A percentile compares a stretch with the other conserved stretches of the same genome.
phyloP scores from a whole-genome alignment of 2,888 invertebrate species.

The Brenthis ino region DNA sequence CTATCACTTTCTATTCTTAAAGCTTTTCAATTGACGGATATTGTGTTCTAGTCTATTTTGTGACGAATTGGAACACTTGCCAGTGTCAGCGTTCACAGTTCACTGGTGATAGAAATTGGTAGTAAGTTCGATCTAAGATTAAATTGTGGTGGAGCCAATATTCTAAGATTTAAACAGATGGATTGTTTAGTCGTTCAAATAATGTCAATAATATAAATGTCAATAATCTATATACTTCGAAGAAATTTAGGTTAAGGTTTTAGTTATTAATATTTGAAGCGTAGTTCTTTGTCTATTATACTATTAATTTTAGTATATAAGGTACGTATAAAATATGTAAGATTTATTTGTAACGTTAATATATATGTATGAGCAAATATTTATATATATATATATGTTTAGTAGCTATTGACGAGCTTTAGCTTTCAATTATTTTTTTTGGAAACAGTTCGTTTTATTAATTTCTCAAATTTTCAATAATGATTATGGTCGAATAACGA shows the following conservation, averaged over 20 bases:
- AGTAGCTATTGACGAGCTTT: too few relatives aligned
- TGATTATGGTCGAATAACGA: too few relatives aligned
- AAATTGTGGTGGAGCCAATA: conserved; percentile 31
- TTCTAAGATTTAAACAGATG: conserved; percentile 8
- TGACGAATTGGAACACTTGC: conserved; percentile 40
- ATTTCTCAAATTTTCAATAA: too few relatives aligned
- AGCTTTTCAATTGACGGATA: conserved; percentile 31
- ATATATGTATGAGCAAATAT: too few relatives aligned
- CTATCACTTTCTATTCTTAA: conserved; percentile 28
- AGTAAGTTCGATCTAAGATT: conserved; percentile 34
- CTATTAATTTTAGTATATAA: too few relatives aligned
- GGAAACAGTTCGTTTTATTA: too few relatives aligned
- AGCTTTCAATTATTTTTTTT: too few relatives aligned
- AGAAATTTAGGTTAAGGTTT: not conserved
- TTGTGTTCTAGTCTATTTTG: conserved; percentile 35
- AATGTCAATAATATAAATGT: not conserved
- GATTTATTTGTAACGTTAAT: too few relatives aligned
- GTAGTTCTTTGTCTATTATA: too few relatives aligned
- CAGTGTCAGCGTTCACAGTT: conserved; percentile 27
- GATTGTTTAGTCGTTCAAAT: conserved; percentile 1
- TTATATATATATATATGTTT: too few relatives aligned
- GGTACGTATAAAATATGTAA: too few relatives aligned
- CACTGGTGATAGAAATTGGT: conserved; percentile 31
- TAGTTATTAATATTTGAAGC: not conserved
- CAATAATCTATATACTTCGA: not conserved